Evolutionary conservation across 2,888 invertebrate species (phyloP), one percentile per base, ranked within the genome.

Genomic region (Xylocampa areola): DNA sequence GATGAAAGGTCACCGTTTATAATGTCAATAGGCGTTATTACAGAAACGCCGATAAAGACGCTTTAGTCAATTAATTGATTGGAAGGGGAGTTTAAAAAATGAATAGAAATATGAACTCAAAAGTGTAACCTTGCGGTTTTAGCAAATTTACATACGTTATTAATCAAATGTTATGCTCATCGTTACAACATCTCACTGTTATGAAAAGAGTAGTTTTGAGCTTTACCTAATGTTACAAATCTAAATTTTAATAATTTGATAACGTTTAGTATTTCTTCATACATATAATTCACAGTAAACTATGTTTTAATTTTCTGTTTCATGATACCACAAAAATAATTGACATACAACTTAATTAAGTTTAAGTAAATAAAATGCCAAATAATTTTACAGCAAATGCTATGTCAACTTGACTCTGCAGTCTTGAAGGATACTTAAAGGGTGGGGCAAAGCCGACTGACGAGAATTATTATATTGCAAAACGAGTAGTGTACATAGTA

Each of bases 371-470:
- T 59, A 53, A 71, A 77, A 79, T 69, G 65, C 64, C 63, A 43
- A 44, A 51, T 5, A 48, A 65, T 77, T 73, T 79, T 72, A 64
- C 67, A 79, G 76, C 40, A 68, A 58, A 66, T 36, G 40, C 60
- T 41, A 54, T 44, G 47, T 66, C 62, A 60, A 68, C 61, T 70
- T 71, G 67, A 51, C 71, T 64, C 53, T 17, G 50, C 40, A 37
- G 35, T 64, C 67, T 68, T 70, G 73, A 80, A 76, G 79, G 79
- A 73, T 69, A 71, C 43, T 29, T 21, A 40, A 58, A 45, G 51
- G 61, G 67, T 53, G 29, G 40, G 60, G 63, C 43, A 41, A 51
- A 62, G 61, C 41, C 23, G 55, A 58, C 32, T 19, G 48, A 53
- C 66, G n/a, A 50, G 49, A 66, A 64, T 30, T 33, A 54, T 54